phyloP scores from a whole-genome alignment of 2,113 vertebrate genomes.

The Grammomys surdaster region DNA sequence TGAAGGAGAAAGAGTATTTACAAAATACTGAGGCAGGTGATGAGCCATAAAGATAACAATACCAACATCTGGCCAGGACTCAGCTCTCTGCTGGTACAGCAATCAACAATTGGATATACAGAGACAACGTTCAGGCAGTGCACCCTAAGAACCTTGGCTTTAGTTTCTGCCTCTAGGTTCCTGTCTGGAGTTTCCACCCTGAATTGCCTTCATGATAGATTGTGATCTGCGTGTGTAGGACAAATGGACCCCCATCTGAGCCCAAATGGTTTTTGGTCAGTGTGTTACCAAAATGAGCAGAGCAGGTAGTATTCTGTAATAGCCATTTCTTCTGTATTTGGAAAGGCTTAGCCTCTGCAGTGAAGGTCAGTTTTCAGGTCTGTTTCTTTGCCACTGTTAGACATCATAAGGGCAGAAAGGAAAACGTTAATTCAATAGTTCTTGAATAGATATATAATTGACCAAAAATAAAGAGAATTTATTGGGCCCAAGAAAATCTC shows the following conservation, averaged over 20 bases:
- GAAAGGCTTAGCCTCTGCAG: background rate
- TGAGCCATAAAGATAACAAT: no score
- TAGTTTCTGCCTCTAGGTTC: background rate
- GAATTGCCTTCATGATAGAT: background rate
- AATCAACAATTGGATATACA: no score
- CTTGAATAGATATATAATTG: background rate
- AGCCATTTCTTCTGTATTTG: background rate
- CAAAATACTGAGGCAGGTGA: no score
- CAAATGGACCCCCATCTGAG: background rate
- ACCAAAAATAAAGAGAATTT: slow-evolving; percentile 39
- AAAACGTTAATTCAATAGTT: background rate
- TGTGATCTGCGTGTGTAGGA: background rate
- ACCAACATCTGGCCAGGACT: no score
- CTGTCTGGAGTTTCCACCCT: background rate
- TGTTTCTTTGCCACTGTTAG: background rate
- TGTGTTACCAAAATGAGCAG: background rate
- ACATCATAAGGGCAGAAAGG: background rate
- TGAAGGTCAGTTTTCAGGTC: background rate
- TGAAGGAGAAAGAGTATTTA: no score
- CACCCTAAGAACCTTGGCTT: background rate
- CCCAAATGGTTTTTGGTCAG: background rate
- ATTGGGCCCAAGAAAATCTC: background rate
- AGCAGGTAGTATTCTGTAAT: background rate
- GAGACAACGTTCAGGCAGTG: no score
- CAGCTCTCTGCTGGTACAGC: no score